phyloP scores from a whole-genome alignment of 2,797 vertebrate species.

The Sus cebifrons region DNA sequence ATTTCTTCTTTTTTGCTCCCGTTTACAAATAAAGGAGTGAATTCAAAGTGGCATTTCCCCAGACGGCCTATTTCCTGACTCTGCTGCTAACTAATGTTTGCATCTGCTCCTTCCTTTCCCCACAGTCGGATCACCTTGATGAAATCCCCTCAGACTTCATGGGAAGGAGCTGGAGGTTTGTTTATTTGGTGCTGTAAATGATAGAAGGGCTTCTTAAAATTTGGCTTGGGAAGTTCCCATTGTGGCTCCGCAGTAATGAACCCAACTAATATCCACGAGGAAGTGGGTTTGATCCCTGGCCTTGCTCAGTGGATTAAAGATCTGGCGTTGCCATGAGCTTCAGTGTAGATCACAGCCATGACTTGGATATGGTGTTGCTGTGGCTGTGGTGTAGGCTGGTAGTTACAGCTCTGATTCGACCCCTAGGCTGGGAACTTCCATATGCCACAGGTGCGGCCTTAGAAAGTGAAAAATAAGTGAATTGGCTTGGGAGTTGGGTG shows the following conservation, averaged over 20 bases:
- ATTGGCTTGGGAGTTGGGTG: not conserved
- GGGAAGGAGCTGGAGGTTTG: not conserved
- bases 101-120: not conserved
- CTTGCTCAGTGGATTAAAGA: too few relatives aligned
- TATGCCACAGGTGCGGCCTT: too few relatives aligned
- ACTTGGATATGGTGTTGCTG: too few relatives aligned
- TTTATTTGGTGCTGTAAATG: not conserved
- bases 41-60: not conserved
- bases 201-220: not conserved
- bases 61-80: not conserved
- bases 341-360: too few relatives aligned
- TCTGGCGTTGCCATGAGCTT: too few relatives aligned
- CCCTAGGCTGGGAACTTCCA: too few relatives aligned
- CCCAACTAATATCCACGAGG: too few relatives aligned
- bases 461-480: too few relatives aligned
- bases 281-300: too few relatives aligned
- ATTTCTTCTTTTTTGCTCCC: not conserved
- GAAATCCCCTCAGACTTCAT: not conserved
- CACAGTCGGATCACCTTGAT: fast-evolving
- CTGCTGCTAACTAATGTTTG: not conserved
- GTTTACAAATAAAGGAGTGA: not conserved
- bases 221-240: not conserved
- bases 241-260: too few relatives aligned
- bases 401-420: too few relatives aligned
- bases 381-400: too few relatives aligned